Evolutionary conservation across 1,140 invertebrate genomes (phyloP).

Genomic region (Chionoecetes opilio): DNA sequence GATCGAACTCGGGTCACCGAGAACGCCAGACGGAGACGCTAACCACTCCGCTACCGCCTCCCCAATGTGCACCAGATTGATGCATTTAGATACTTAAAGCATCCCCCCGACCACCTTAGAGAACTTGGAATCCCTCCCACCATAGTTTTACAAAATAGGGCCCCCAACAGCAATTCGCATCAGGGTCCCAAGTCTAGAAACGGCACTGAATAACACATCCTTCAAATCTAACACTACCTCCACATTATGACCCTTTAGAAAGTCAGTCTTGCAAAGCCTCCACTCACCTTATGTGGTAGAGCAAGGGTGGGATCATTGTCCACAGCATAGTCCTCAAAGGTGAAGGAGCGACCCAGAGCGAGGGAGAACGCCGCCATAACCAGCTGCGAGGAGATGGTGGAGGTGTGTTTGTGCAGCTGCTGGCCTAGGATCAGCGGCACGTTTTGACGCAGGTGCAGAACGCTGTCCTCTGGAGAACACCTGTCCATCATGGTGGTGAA

Average conservation of each 20-base stretch:
- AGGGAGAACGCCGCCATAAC: slow-evolving; percentile 70
- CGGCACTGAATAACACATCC: too few relatives aligned
- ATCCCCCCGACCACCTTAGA: too few relatives aligned
- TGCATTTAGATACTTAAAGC: too few relatives aligned
- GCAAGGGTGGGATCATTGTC: slow-evolving; percentile 70
- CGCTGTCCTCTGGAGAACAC: slow-evolving; percentile 69
- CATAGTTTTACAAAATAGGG: too few relatives aligned
- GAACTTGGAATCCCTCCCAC: too few relatives aligned
- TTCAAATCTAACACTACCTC: background rate
- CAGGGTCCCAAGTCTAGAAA: too few relatives aligned
- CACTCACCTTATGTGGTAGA: slow-evolving; percentile 64
- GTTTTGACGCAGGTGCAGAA: slow-evolving; percentile 67
- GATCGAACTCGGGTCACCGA: too few relatives aligned
- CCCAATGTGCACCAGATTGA: too few relatives aligned
- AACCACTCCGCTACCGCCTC: too few relatives aligned
- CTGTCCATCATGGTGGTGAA: slow-evolving; percentile 68
- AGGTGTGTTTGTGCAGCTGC: slow-evolving; percentile 70
- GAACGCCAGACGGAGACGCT: too few relatives aligned
- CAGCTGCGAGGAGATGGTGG: slow-evolving; percentile 44
- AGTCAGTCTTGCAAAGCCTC: background rate
- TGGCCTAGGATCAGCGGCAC: slow-evolving; percentile 67
- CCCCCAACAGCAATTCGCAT: too few relatives aligned
- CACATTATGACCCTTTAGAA: background rate
- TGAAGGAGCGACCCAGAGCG: slow-evolving; percentile 63
- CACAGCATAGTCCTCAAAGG: slow-evolving; percentile 75